Evolutionary conservation across 1,140 invertebrate species (phyloP).

Genomic region (Theocolax elegans): DNA sequence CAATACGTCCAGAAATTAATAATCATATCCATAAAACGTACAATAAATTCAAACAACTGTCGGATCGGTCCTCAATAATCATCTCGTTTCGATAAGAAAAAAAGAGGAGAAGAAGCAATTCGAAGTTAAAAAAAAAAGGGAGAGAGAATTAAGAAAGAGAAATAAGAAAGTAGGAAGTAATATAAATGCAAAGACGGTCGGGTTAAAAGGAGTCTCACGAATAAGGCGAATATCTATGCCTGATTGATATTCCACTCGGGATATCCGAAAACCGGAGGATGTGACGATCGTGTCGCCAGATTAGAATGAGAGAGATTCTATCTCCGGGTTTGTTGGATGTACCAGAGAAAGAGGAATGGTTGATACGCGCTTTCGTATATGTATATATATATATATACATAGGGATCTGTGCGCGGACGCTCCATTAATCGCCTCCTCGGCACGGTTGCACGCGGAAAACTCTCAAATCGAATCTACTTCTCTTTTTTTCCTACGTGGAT

Average conservation of each 20-base stretch:
- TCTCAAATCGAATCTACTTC: not conserved
- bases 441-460: not conserved
- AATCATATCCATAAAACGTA: too few relatives aligned
- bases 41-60: too few relatives aligned
- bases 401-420: not conserved
- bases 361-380: not conserved
- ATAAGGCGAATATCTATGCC: conserved; percentile 5
- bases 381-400: too few relatives aligned
- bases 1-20: too few relatives aligned
- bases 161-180: conserved; percentile 36
- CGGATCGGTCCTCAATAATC: too few relatives aligned
- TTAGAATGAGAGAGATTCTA: conserved; percentile 38
- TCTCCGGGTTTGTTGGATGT: not conserved
- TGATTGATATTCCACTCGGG: conserved; percentile 53
- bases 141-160: not conserved
- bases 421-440: conserved; percentile 5
- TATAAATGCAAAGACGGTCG: conserved; percentile 55
- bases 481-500: too few relatives aligned
- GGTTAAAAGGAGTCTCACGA: conserved; percentile 15
- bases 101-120: not conserved
- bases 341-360: not conserved
- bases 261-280: conserved; percentile 44
- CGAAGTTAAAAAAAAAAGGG: not conserved
- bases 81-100: too few relatives aligned
- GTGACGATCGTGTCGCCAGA: conserved; percentile 37